A percentile compares a stretch with the other conserved stretches of the same genome.
These are phyloP conservation scores for Tiliacea citrago DNA, from an alignment of 2,888 invertebrate genomes.

Conservation along the genomic window DNA sequence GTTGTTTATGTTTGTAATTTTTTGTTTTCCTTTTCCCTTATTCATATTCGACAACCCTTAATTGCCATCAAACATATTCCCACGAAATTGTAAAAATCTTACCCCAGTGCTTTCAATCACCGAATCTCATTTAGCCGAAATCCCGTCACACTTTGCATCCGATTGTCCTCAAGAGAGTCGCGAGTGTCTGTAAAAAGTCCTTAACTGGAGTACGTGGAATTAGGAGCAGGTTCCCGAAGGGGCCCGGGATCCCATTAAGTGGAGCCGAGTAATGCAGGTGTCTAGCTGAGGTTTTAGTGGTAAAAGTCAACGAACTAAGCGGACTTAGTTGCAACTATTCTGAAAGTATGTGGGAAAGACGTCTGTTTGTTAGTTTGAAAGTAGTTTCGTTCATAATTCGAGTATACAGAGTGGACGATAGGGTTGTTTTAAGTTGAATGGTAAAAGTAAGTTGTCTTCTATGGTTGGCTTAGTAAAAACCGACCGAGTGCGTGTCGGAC, in stretches of 20 bases:
- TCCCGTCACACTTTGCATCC: conserved; percentile 78
- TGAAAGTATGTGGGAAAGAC: conserved; percentile 45
- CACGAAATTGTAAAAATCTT: conserved; percentile 41
- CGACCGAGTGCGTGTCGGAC: too few species aligned
- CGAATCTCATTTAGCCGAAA: conserved; percentile 71
- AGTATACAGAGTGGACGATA: neutral
- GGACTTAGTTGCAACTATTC: conserved; percentile 37
- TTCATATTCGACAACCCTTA: conserved; percentile 10
- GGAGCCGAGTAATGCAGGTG: conserved; percentile 76
- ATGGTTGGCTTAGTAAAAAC: neutral
- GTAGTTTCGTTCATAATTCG: conserved; percentile 16
- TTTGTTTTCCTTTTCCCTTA: neutral
- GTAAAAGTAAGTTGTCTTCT: neutral
- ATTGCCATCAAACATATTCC: conserved; percentile 46
- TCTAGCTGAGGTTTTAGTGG: conserved; percentile 68
- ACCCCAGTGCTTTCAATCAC: conserved; percentile 62
- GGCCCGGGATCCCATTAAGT: conserved; percentile 79
- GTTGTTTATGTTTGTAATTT: neutral
- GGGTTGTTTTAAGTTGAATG: neutral
- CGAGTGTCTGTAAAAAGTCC: conserved; percentile 85
- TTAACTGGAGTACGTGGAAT: conserved; percentile 81
- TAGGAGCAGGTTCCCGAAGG: conserved; percentile 78
- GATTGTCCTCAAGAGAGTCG: conserved; percentile 82
- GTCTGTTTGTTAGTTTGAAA: conserved; percentile 24
- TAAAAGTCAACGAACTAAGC: conserved; percentile 72